Percentiles rank a stretch among this genome's conserved stretches.
These are phyloP conservation scores for Spodoptera exigua DNA, from an alignment of 2,888 invertebrate genomes.

Conservation along the genomic window DNA sequence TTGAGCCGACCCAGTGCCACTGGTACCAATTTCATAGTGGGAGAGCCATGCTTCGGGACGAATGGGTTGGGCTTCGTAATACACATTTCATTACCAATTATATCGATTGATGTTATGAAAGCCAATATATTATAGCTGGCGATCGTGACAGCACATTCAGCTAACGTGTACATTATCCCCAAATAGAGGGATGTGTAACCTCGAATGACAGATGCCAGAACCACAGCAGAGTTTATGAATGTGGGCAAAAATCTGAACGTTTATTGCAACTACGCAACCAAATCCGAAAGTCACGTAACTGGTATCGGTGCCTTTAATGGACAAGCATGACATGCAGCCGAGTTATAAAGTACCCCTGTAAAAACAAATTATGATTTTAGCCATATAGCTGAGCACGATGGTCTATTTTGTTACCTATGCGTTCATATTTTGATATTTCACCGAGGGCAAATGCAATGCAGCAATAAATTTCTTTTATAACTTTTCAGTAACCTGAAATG, in stretches of 20 bases:
- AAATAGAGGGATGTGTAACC: constrained; percentile 88
- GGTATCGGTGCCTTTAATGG: constrained; percentile 78
- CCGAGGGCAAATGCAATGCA: no score
- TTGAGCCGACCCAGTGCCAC: no score
- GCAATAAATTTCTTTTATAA: no score
- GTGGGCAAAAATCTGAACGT: constrained; percentile 93
- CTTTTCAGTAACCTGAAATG: no score
- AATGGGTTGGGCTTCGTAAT: constrained; percentile 89
- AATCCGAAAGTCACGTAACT: constrained; percentile 89
- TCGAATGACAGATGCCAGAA: constrained; percentile 90
- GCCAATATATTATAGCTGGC: constrained; percentile 91
- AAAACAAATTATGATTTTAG: constrained; percentile 91
- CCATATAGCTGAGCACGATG: constrained; percentile 65
- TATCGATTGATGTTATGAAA: constrained; percentile 81
- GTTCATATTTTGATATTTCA: no score
- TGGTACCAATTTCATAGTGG: constrained; percentile 82
- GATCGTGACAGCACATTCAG: constrained; percentile 91
- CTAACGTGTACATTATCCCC: constrained; percentile 90
- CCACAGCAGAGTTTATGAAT: constrained; percentile 94
- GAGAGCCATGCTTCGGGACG: no score
- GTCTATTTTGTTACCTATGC: constrained; percentile 3
- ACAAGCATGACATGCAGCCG: constrained; percentile 93
- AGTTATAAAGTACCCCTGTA: constrained; percentile 91
- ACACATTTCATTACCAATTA: constrained; percentile 82
- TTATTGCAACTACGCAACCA: constrained; percentile 91